Evolutionary conservation across 2,113 vertebrate genomes (phyloP).

Genomic region (Psilopsiagon aymara): DNA sequence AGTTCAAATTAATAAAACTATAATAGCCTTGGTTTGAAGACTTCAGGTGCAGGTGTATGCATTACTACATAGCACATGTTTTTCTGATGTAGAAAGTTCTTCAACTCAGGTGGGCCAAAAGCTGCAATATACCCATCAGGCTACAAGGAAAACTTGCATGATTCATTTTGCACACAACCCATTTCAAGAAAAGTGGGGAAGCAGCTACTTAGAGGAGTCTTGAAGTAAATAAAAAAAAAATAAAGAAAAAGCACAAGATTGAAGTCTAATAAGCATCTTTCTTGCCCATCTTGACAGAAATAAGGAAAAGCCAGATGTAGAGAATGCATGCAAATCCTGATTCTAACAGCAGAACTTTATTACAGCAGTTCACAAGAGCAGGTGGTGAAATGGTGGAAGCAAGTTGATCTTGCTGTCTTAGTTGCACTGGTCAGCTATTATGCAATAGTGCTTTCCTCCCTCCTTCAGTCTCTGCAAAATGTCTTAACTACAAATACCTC

Average conservation of each 20-base stretch:
- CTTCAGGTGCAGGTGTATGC: neutral
- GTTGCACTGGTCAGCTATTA: slow-evolving; percentile 40
- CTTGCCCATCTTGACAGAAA: neutral
- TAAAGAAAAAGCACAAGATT: neutral
- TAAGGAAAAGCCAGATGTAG: neutral
- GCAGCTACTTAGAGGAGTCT: slow-evolving; percentile 11
- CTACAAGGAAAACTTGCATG: neutral
- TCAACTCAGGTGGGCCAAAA: slow-evolving; percentile 11
- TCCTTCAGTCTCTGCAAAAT: slow-evolving; percentile 23
- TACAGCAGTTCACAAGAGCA: neutral
- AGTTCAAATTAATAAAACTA: neutral
- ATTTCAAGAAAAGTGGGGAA: neutral
- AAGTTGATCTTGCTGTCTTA: neutral
- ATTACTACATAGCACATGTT: neutral
- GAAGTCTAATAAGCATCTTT: neutral
- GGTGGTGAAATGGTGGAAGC: neutral
- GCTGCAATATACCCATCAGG: neutral
- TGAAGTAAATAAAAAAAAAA: neutral
- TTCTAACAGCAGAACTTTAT: slow-evolving; percentile 31
- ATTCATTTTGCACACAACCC: neutral
- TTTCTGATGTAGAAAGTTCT: neutral
- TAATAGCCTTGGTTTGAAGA: neutral
- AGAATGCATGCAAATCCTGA: neutral
- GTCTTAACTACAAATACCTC: neutral
- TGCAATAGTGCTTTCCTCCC: neutral